Evolutionary conservation across 2,797 vertebrate genomes (phyloP).

Genomic region (Pseudopleuronectes americanus): DNA sequence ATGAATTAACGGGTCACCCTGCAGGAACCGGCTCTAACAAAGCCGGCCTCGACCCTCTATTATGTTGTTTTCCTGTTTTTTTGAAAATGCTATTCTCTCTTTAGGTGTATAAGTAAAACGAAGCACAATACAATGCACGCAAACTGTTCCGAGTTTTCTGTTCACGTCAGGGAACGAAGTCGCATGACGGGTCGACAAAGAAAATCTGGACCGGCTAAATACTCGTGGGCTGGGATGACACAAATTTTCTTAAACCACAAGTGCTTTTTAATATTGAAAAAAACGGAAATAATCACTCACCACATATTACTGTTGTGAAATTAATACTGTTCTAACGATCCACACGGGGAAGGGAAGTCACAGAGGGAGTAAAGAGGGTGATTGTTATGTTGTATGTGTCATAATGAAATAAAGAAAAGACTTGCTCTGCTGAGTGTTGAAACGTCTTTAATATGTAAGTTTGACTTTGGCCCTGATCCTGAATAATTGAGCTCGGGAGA

Average conservation of each 20-base stretch:
- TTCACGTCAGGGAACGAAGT: constrained; percentile 52
- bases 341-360: constrained; percentile 36
- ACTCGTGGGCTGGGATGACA: constrained; percentile 51
- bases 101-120: constrained; percentile 55
- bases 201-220: constrained; percentile 48
- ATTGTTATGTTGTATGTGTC: constrained; percentile 71
- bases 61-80: constrained; percentile 60
- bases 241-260: constrained; percentile 76
- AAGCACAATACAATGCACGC: constrained; percentile 75
- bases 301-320: constrained; percentile 67
- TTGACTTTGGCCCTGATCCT: constrained; percentile 1
- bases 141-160: constrained; percentile 44
- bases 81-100: constrained; percentile 61
- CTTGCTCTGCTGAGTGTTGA: constrained; percentile 50
- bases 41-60: constrained; percentile 40
- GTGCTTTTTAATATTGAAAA: constrained; percentile 75
- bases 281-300: constrained; percentile 57
- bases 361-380: constrained; percentile 33
- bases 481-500: background rate
- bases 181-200: constrained; percentile 28
- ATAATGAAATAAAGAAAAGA: constrained; percentile 69
- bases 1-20: constrained; percentile 18
- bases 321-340: constrained; percentile 64
- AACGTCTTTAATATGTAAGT: constrained; percentile 49
- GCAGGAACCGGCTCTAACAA: constrained; percentile 21